Conservation (phyloP, 2,113 vertebrate genomes). For the Triplophysa tibetana region DNA sequence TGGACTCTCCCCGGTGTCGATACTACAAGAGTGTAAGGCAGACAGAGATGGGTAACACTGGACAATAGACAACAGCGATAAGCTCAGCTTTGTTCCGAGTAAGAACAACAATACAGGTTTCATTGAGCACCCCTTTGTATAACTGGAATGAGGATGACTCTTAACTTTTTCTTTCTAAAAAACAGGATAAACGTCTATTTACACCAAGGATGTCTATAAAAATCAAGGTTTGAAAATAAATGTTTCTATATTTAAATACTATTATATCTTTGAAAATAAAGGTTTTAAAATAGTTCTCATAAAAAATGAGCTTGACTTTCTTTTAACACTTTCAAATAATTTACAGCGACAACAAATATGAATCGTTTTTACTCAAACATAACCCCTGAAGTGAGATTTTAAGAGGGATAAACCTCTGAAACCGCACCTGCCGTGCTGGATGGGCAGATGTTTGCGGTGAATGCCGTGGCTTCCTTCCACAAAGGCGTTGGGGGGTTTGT, state of each 20-base stretch:
- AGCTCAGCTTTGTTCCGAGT: constrained; percentile 10
- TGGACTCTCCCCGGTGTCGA: constrained; percentile 92
- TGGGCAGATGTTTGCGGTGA: constrained; percentile 95
- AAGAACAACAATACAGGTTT: constrained; percentile 4
- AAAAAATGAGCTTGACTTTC: too few relatives aligned
- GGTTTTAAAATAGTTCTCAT: too few relatives aligned
- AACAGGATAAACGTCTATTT: neutral
- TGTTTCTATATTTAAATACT: too few relatives aligned
- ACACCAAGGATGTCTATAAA: too few relatives aligned
- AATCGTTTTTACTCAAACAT: too few relatives aligned
- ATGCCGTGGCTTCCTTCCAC: constrained; percentile 97
- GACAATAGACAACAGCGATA: neutral
- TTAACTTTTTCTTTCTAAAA: neutral
- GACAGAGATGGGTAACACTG: neutral
- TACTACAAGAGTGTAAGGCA: constrained; percentile 66
- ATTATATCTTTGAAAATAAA: too few relatives aligned
- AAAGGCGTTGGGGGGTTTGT: constrained; percentile 97
- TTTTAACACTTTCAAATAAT: too few relatives aligned
- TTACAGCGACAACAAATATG: too few relatives aligned
- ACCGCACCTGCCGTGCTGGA: constrained; percentile 91
- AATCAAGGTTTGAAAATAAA: too few relatives aligned
- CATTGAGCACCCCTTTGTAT: neutral
- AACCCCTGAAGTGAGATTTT: neutral
- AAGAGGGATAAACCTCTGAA: neutral
- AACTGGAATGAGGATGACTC: neutral